These are phyloP conservation scores for Eublepharis macularius DNA, from an alignment of 2,113 vertebrate species.

Conservation along the genomic window DNA sequence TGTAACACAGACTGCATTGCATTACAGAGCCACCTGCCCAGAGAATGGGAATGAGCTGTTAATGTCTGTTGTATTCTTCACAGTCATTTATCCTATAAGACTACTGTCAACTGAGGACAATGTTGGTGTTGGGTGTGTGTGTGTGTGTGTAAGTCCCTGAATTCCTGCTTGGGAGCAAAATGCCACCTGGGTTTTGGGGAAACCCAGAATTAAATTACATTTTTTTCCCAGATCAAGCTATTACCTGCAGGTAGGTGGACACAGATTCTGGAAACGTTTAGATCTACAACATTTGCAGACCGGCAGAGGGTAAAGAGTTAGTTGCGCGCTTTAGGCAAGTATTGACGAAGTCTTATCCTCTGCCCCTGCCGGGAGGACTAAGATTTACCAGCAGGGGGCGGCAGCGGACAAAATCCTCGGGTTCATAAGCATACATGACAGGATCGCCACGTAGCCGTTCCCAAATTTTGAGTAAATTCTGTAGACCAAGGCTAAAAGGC, in stretches of 20 bases:
- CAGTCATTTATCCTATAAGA: no score
- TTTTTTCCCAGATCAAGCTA: background rate
- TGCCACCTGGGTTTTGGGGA: background rate
- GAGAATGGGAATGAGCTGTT: background rate
- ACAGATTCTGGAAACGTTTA: background rate
- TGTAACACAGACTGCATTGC: no score
- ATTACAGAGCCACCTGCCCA: no score
- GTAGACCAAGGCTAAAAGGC: background rate
- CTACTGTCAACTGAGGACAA: background rate
- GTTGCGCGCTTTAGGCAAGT: background rate
- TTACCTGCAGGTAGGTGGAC: background rate
- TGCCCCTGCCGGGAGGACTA: background rate
- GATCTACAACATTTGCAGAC: background rate
- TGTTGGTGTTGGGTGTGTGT: background rate
- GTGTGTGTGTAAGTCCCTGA: background rate
- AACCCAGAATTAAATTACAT: background rate
- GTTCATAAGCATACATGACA: background rate
- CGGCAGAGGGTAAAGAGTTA: background rate
- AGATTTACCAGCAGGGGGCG: background rate
- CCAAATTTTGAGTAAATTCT: background rate
- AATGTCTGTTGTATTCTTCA: no score
- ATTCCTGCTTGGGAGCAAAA: background rate
- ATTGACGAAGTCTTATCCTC: background rate
- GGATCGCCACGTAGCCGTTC: background rate
- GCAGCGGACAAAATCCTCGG: background rate